These are phyloP conservation scores for Daphoenositta chrysoptera DNA, from an alignment of 2,113 vertebrate species.

Conservation along the genomic window DNA sequence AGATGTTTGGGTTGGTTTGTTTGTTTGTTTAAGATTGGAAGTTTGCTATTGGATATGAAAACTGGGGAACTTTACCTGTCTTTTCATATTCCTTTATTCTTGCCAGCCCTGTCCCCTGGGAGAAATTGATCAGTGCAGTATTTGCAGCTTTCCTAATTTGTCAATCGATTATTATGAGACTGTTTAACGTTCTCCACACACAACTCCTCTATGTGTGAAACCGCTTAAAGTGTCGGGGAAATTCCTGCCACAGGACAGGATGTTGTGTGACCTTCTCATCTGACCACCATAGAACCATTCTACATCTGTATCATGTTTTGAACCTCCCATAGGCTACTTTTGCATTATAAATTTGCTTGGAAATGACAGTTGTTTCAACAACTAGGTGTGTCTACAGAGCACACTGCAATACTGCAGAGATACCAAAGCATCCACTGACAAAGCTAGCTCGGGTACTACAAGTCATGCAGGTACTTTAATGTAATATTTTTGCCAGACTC, in stretches of 20 bases:
- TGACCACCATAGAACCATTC: neutral
- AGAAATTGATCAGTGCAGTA: neutral
- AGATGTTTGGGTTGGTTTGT: neutral
- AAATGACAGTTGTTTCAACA: neutral
- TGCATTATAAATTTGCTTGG: neutral
- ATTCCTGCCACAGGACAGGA: neutral
- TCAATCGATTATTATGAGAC: neutral
- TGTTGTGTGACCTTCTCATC: neutral
- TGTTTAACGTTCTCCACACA: neutral
- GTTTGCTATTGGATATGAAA: neutral
- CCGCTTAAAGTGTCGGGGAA: neutral
- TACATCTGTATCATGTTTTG: neutral
- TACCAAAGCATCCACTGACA: conserved; percentile 2
- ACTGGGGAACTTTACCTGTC: neutral
- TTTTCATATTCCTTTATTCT: neutral
- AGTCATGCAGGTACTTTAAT: neutral
- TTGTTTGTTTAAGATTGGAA: neutral
- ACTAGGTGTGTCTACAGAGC: neutral
- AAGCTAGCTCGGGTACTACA: neutral
- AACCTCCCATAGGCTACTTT: neutral
- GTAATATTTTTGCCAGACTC: neutral
- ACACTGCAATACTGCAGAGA: neutral
- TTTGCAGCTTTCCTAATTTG: neutral
- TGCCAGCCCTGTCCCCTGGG: neutral
- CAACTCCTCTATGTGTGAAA: neutral